A percentile compares a stretch with the other conserved stretches of the same genome.
Evolutionary conservation across 2,888 invertebrate genomes (phyloP).

Genomic region (Aplocera efformata): DNA sequence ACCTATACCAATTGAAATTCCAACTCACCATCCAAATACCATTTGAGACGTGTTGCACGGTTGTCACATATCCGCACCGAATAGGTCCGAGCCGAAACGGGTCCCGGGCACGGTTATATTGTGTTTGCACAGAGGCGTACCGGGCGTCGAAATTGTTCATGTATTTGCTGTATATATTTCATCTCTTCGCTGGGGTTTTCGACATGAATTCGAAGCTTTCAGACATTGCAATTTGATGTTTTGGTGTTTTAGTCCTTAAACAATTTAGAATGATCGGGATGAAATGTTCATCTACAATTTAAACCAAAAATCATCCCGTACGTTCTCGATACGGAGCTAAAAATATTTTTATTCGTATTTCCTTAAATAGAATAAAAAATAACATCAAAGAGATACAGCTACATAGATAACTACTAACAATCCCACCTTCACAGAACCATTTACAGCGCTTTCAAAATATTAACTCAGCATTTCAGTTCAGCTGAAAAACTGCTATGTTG

Average conservation of each 20-base stretch:
- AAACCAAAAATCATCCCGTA: too few species aligned
- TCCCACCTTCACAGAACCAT: slow-evolving; percentile 1
- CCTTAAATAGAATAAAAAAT: too few species aligned
- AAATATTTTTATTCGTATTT: too few species aligned
- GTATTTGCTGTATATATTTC: not conserved
- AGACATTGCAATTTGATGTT: not conserved
- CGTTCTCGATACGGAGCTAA: too few species aligned
- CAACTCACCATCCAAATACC: slow-evolving; percentile 54
- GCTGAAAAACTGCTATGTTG: slow-evolving; percentile 14
- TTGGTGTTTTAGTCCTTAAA: not conserved
- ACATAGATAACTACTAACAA: too few species aligned
- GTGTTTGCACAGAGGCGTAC: slow-evolving; percentile 19
- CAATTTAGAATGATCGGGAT: too few species aligned
- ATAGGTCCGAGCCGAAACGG: slow-evolving; percentile 35
- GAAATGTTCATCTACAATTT: too few species aligned
- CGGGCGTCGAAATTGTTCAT: slow-evolving; percentile 12
- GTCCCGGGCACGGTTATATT: slow-evolving; percentile 35
- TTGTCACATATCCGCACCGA: slow-evolving; percentile 10
- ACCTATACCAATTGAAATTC: slow-evolving; percentile 61
- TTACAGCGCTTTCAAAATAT: slow-evolving; percentile 18
- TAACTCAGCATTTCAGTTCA: slow-evolving; percentile 19
- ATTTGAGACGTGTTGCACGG: slow-evolving; percentile 43
- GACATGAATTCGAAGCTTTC: not conserved
- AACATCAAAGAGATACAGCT: too few species aligned
- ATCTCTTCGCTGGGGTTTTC: not conserved